Base-by-base conservation (phyloP, 2,797 vertebrate species). In the Perodicticus potto region DNA sequence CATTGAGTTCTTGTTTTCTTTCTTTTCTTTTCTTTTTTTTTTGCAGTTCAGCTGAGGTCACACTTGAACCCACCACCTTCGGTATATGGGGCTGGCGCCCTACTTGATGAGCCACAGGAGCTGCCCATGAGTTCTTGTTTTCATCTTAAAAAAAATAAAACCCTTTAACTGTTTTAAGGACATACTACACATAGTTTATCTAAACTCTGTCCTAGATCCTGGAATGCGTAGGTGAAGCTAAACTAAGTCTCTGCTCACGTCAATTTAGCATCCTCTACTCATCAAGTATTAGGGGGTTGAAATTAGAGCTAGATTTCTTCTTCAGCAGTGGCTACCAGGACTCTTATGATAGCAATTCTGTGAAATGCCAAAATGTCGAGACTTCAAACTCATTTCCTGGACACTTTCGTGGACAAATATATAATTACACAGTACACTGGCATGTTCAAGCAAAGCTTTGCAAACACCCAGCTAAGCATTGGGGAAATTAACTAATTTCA, bases 61-160 rank as follows among this genome's bases (percentile, higher is more conserved):
- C n/a, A n/a, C n/a, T n/a, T n/a, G n/a, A n/a, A n/a, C n/a, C n/a
- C n/a, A n/a, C n/a, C n/a, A n/a, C n/a, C n/a, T n/a, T n/a, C n/a
- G n/a, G n/a, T n/a, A n/a, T n/a, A n/a, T n/a, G n/a, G n/a, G n/a
- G n/a, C n/a, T n/a, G n/a, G n/a, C n/a, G n/a, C n/a, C n/a, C n/a
- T n/a, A n/a, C n/a, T n/a, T n/a, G n/a, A n/a, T n/a, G n/a, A n/a
- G n/a, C n/a, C n/a, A n/a, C n/a, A n/a, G n/a, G n/a, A n/a, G n/a
- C n/a, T n/a, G n/a, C n/a, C n/a, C n/a, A n/a, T 88, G n/a, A 73
- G 3, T 63, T 78, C 25, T 91, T 29, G 12, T 40, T 96, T 92
- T 29, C 25, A 70, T 13, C 34, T 93, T 40, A 69, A 65, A 84
- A 32, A 55, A 80, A 61, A 25, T 7, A 37, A 57, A 11, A 63